Conservation (phyloP, 2,888 invertebrate genomes). For the Unio delphinus region DNA sequence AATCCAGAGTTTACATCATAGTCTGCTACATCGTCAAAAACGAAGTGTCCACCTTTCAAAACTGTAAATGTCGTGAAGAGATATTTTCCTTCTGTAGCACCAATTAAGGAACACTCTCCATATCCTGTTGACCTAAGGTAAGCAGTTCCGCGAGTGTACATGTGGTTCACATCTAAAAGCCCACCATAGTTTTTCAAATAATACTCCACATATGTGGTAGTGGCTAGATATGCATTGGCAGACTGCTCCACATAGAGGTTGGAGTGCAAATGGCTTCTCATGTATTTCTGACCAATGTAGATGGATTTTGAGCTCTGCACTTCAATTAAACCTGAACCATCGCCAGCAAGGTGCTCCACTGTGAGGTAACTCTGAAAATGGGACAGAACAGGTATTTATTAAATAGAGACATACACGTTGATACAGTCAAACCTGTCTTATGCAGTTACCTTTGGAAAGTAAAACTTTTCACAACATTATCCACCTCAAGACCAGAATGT, state of each 20-base stretch:
- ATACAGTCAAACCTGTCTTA: no score
- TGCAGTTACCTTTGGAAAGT: no score
- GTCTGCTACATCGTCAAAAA: conserved; percentile 18
- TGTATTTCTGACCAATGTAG: conserved; percentile 26
- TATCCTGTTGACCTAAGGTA: conserved; percentile 33
- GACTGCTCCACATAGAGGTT: conserved; percentile 26
- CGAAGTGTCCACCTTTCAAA: conserved; percentile 28
- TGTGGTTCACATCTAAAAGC: conserved; percentile 42
- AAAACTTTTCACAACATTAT: no score
- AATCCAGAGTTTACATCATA: conserved; percentile 21
- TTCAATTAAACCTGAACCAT: conserved; percentile 42
- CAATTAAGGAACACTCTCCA: conserved; percentile 18
- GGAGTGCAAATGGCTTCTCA: conserved; percentile 36
- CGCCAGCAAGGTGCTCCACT: conserved; percentile 38
- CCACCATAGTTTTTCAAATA: conserved; percentile 31
- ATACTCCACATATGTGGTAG: conserved; percentile 34
- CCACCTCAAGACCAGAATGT: no score
- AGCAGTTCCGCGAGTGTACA: conserved; percentile 34
- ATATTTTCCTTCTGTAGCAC: conserved; percentile 21
- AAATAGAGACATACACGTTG: no score
- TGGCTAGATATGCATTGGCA: conserved; percentile 26
- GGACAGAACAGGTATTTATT: no score
- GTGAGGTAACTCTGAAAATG: no score
- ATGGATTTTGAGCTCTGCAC: conserved; percentile 22
- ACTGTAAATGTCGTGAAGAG: conserved; percentile 41